A percentile compares a stretch with the other conserved stretches of the same genome.
Evolutionary conservation across 2,797 vertebrate genomes (phyloP).

Genomic region (Poecilia picta): DNA sequence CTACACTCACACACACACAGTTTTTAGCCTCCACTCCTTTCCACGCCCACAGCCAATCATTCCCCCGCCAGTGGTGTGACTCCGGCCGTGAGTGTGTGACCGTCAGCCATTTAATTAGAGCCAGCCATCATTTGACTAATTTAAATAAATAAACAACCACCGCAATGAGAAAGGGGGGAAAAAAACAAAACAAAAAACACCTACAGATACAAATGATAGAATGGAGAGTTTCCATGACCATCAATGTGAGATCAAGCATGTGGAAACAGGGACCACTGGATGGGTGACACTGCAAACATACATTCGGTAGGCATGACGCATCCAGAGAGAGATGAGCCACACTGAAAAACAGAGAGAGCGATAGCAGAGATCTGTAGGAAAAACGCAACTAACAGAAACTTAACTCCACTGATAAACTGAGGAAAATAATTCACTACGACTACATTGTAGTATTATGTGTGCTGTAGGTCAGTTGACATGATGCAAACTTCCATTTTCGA

Average conservation of each 20-base stretch:
- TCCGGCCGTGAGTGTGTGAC: conserved; percentile 78
- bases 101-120: conserved; percentile 85
- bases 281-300: conserved; percentile 25
- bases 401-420: background rate
- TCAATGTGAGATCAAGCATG: conserved; percentile 64
- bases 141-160: conserved; percentile 79
- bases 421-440: background rate
- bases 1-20: conserved; percentile 33
- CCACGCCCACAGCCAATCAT: conserved; percentile 75
- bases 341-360: conserved; percentile 9
- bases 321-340: conserved; percentile 13
- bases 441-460: background rate
- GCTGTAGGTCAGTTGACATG: background rate
- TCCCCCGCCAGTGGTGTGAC: conserved; percentile 79
- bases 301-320: conserved; percentile 18
- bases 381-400: background rate
- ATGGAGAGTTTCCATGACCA: conserved; percentile 49
- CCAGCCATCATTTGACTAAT: conserved; percentile 78
- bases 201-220: conserved; percentile 79
- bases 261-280: conserved; percentile 65
- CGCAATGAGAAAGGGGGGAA: conserved; percentile 51
- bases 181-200: conserved; percentile 70
- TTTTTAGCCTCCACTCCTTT: conserved; percentile 47
- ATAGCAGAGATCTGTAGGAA: background rate
- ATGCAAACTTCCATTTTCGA: background rate